These are phyloP conservation scores for Conomelus anceps DNA, from an alignment of 2,888 invertebrate species.

Conservation along the genomic window DNA sequence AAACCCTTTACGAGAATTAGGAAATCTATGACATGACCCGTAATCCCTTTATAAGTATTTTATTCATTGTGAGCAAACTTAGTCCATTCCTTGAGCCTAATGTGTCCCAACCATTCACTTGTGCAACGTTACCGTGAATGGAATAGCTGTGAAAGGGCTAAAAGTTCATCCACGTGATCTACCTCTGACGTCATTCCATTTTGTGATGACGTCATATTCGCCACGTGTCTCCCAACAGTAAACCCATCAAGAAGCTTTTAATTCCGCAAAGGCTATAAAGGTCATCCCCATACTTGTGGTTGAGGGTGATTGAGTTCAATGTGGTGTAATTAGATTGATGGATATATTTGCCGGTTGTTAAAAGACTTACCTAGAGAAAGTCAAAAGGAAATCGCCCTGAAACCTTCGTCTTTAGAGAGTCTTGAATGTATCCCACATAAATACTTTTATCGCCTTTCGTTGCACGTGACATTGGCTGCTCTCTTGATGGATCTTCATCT, in stretches of 20 bases:
- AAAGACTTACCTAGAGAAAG: neutral
- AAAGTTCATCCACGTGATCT: neutral
- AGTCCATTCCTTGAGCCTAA: neutral
- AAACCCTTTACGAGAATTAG: neutral
- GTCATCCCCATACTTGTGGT: neutral
- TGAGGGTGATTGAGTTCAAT: neutral
- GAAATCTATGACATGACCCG: neutral
- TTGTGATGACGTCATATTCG: neutral
- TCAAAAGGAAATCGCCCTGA: neutral
- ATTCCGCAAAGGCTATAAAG: neutral
- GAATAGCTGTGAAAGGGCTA: neutral
- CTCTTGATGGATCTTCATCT: too few relatives aligned
- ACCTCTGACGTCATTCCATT: neutral
- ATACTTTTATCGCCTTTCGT: neutral
- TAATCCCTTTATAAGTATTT: neutral
- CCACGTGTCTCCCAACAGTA: neutral
- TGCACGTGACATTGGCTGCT: too few relatives aligned
- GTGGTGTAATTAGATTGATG: neutral
- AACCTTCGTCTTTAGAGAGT: neutral
- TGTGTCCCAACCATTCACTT: neutral
- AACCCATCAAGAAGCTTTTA: neutral
- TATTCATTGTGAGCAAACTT: neutral
- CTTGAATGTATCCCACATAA: too few relatives aligned
- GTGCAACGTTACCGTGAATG: neutral
- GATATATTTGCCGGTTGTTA: neutral